These are phyloP conservation scores for Amia ocellicauda DNA, from an alignment of 2,113 vertebrate species.

Conservation along the genomic window DNA sequence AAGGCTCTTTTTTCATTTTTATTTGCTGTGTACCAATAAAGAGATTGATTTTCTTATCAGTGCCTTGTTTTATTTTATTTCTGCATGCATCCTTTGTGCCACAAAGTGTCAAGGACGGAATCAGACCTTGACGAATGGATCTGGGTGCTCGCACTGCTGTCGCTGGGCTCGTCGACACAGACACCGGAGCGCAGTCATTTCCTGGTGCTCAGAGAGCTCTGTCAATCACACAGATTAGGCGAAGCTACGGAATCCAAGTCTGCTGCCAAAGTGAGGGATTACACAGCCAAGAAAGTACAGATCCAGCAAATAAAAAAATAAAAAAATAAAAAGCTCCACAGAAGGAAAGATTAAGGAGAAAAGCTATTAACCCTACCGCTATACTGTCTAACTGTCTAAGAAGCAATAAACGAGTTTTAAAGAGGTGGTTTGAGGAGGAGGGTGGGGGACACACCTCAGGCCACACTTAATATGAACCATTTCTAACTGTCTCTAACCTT, in stretches of 20 bases:
- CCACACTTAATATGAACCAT: not conserved
- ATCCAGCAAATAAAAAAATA: conserved; percentile 11
- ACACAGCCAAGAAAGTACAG: conserved; percentile 3
- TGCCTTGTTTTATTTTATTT: too few species aligned
- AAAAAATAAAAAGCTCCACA: too few species aligned
- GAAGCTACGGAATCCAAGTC: conserved; percentile 9
- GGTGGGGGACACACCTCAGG: not conserved
- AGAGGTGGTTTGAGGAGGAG: not conserved
- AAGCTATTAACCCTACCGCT: conserved; percentile 7
- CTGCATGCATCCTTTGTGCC: not conserved
- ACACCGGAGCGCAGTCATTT: not conserved
- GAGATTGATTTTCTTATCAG: too few species aligned
- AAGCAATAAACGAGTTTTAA: not conserved
- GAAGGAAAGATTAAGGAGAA: not conserved
- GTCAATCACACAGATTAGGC: conserved; percentile 10
- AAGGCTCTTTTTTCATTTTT: too few species aligned
- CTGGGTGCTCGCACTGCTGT: not conserved
- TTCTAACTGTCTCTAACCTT: too few species aligned
- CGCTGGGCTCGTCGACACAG: not conserved
- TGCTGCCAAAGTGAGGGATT: conserved; percentile 8
- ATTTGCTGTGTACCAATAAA: too few species aligned
- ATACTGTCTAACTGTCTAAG: not conserved
- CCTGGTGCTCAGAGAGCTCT: not conserved
- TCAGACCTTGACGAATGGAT: not conserved
- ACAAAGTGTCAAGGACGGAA: not conserved